These are phyloP conservation scores for Rhea pennata DNA, from an alignment of 2,113 vertebrate genomes.

Conservation along the genomic window DNA sequence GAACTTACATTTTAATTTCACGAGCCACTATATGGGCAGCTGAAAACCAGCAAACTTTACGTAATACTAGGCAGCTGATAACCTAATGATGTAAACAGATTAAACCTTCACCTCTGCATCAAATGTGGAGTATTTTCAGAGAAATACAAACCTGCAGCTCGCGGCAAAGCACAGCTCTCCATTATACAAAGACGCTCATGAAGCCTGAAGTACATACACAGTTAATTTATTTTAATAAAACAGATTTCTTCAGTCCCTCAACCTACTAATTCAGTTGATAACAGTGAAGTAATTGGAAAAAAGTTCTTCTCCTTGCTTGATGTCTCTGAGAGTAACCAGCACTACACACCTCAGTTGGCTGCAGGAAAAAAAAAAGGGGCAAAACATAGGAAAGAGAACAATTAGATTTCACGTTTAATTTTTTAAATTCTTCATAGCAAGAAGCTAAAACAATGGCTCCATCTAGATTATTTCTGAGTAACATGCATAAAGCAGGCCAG, in stretches of 20 bases:
- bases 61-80: not conserved
- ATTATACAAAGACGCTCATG: not conserved
- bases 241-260: not conserved
- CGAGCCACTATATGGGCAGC: not conserved
- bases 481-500: not conserved
- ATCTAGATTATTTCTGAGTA: not conserved
- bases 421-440: not conserved
- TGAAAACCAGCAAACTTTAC: not conserved
- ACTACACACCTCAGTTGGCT: constrained; percentile 88
- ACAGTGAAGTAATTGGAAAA: constrained; percentile 97
- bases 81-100: not conserved
- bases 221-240: not conserved
- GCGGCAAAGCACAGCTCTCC: not conserved
- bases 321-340: constrained; percentile 87
- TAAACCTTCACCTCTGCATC: not conserved
- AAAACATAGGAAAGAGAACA: not conserved
- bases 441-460: not conserved
- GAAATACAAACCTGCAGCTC: not conserved
- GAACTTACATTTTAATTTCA: constrained; percentile 13
- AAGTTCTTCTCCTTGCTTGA: constrained; percentile 89
- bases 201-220: not conserved
- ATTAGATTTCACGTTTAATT: not conserved
- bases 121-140: not conserved
- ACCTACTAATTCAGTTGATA: constrained; percentile 73
- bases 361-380: constrained; percentile 2